Evolutionary conservation across 2,113 vertebrate species (phyloP).

Genomic region (Macrotis lagotis): DNA sequence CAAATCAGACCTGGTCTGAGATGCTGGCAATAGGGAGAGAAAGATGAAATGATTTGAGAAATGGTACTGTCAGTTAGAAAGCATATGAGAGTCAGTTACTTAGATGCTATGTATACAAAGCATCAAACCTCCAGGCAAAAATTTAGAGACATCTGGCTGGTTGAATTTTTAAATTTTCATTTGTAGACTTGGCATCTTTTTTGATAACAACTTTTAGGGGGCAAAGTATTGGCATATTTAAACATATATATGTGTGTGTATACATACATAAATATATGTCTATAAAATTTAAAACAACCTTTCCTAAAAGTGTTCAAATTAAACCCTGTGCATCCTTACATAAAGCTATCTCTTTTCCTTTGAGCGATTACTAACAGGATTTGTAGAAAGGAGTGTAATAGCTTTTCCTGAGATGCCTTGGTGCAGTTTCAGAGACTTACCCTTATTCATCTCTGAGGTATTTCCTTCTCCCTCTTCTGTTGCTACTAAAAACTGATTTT

Average conservation of each 20-base stretch:
- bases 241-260: not conserved
- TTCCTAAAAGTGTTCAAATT: not conserved
- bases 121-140: not conserved
- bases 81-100: not conserved
- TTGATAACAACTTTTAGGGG: not conserved
- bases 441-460: not conserved
- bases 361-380: not conserved
- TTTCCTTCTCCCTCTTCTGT: slow-evolving; percentile 8
- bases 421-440: not conserved
- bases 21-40: not conserved
- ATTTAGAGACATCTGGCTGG: not conserved
- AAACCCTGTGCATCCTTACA: not conserved
- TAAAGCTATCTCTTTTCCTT: not conserved
- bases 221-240: not conserved
- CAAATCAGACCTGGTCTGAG: not conserved
- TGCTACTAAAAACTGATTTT: slow-evolving; percentile 16
- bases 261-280: no score
- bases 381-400: not conserved
- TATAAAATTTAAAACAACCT: not conserved
- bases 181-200: not conserved
- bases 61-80: not conserved
- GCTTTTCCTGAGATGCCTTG: not conserved
- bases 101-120: not conserved
- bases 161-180: slow-evolving; percentile 1
- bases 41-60: not conserved